These are phyloP conservation scores for Clarias magur DNA, from an alignment of 2,113 vertebrate genomes.

Conservation along the genomic window DNA sequence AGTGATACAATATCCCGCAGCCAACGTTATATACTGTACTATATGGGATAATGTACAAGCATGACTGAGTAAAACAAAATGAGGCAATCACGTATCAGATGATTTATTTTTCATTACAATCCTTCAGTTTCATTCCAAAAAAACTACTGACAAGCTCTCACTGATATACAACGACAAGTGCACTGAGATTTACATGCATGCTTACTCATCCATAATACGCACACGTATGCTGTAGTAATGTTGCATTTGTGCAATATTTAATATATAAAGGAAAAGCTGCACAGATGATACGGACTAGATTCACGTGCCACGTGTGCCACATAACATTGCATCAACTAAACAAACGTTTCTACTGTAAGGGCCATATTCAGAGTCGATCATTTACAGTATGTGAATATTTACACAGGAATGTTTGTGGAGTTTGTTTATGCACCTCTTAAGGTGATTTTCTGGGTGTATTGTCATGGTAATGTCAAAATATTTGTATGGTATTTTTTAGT, in stretches of 20 bases:
- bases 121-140: background rate
- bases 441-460: background rate
- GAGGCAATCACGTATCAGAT: background rate
- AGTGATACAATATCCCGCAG: background rate
- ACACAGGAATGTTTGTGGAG: background rate
- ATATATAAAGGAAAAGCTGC: slow-evolving; percentile 37
- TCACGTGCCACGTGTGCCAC: background rate
- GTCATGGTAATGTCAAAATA: background rate
- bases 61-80: background rate
- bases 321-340: slow-evolving; percentile 22
- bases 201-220: slow-evolving; percentile 17
- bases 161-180: slow-evolving; percentile 21
- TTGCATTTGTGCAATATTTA: slow-evolving; percentile 18
- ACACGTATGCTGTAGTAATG: slow-evolving; percentile 14
- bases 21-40: no score
- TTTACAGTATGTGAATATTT: background rate
- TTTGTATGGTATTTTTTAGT: background rate
- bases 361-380: background rate
- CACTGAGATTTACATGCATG: slow-evolving; percentile 35
- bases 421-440: no score
- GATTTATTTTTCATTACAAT: slow-evolving; percentile 24
- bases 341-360: background rate
- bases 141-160: slow-evolving; percentile 27
- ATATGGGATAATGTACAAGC: background rate
- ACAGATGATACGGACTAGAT: slow-evolving; percentile 2